Evolutionary conservation across 1,140 invertebrate species (phyloP).

Genomic region (Ephestia elutella): DNA sequence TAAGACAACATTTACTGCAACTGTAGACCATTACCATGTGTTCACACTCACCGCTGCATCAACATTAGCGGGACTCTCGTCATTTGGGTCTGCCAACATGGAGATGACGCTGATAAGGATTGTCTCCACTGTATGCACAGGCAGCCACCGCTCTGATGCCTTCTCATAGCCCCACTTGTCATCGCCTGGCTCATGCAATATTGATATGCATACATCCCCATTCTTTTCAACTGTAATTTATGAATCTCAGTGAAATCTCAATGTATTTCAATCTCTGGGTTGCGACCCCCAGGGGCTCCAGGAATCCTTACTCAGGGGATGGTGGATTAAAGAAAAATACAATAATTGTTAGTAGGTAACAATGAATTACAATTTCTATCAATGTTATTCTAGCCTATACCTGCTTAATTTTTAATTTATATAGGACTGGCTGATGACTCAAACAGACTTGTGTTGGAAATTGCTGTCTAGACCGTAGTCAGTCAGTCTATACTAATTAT

Average conservation of each 20-base stretch:
- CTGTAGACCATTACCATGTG: not conserved
- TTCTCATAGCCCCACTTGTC: slow-evolving; percentile 99
- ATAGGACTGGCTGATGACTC: too few relatives aligned
- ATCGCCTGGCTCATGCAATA: slow-evolving; percentile 99
- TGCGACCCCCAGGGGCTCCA: too few relatives aligned
- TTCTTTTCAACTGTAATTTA: slow-evolving; percentile 93
- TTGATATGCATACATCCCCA: slow-evolving; percentile 99
- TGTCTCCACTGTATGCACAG: slow-evolving; percentile 99
- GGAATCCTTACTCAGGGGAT: too few relatives aligned
- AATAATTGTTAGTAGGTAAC: too few relatives aligned
- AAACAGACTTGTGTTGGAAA: too few relatives aligned
- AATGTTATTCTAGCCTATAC: too few relatives aligned
- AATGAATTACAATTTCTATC: too few relatives aligned
- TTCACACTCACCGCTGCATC: slow-evolving; percentile 94
- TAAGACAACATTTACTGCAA: not conserved
- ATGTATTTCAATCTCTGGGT: too few relatives aligned
- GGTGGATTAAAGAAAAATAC: too few relatives aligned
- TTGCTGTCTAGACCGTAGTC: too few relatives aligned
- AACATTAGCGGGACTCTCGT: slow-evolving; percentile 99
- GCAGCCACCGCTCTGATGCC: slow-evolving; percentile 98
- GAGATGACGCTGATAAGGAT: slow-evolving; percentile 99
- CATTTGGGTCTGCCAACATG: slow-evolving; percentile 99
- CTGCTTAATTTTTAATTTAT: too few relatives aligned
- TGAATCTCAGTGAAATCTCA: not conserved
- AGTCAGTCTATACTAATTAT: too few relatives aligned